Evolutionary conservation across 2,888 invertebrate genomes (phyloP).

Genomic region (Nemapogon koenigi): DNA sequence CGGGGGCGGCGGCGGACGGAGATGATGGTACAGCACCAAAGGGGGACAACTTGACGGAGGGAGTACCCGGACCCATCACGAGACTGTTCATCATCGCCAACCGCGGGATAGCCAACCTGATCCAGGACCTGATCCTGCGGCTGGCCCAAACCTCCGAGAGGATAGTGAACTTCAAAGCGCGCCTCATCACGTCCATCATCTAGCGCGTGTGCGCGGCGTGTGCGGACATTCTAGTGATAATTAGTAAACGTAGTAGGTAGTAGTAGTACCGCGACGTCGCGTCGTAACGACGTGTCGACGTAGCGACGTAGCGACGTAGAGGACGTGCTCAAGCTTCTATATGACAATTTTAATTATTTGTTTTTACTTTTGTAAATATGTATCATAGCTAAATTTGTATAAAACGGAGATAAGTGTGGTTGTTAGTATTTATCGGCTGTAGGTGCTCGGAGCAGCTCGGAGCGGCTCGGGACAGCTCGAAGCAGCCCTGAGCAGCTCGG

Average conservation of each 20-base stretch:
- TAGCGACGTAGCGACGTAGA: not conserved
- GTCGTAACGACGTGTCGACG: not conserved
- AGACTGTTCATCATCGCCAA: constrained; percentile 87
- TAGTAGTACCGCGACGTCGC: not conserved
- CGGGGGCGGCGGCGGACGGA: constrained; percentile 50
- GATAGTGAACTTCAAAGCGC: constrained; percentile 92
- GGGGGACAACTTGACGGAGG: constrained; percentile 76
- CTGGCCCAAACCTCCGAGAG: constrained; percentile 89
- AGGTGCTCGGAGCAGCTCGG: too few relatives aligned
- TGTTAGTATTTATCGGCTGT: constrained; percentile 1
- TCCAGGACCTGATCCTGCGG: constrained; percentile 82
- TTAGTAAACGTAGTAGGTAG: not conserved
- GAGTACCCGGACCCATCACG: constrained; percentile 87
- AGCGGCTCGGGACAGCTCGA: too few relatives aligned
- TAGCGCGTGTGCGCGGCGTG: not conserved
- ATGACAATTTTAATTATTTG: constrained; percentile 42
- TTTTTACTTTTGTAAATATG: constrained; percentile 64
- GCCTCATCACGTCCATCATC: constrained; percentile 88
- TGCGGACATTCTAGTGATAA: not conserved
- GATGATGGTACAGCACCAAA: constrained; percentile 65
- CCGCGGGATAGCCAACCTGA: constrained; percentile 84
- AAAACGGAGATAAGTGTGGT: constrained; percentile 28
- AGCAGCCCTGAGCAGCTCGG: too few relatives aligned
- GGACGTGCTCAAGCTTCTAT: constrained; percentile 48
- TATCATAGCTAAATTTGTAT: constrained; percentile 63